Evolutionary conservation across 2,888 invertebrate genomes (phyloP), one percentile per base, ranked within the genome.

Genomic region (Pollenia angustigena): DNA sequence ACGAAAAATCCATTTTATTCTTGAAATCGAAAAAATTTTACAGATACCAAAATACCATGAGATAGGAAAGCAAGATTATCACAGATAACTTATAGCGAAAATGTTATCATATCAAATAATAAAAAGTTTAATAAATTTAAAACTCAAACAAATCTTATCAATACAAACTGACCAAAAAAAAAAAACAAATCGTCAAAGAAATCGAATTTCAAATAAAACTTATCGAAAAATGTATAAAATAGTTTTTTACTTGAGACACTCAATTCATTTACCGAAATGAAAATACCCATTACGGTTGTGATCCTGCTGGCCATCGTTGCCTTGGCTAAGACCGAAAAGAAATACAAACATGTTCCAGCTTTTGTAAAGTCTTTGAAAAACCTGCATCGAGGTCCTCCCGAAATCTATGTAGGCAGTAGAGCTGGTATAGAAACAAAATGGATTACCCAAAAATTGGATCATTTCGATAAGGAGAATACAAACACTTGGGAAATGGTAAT

Each of bases 381-480:
- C 18, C n/a, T 16, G 10, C 7, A 54, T 8, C 16, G 54, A 54
- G 16, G 54, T 54, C 54, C 54, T 16, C 16, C 54, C 7, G 9
- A 54, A 18, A 54, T 54, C 1, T 1, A 3, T 2, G 9, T 18
- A 54, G 18, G 1, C 7, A 54, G 2, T 4, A 11, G 16, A 10
- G 82, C 66, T 7, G 48, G 18, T 8, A 50, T 81, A 6, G 32
- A 23, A 16, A 86, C 80, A 8, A 90, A 90, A 86, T 95, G 94
- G 94, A 94, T 95, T 66, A 90, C 92, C 2, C 95, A 95, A 92
- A 94, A 94, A 1, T 88, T 95, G 6, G 95, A 96, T 90, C 94
- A 96, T 90, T 96, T 95, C 88, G 94, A 95, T 90, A 89, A 85
- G 0, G 94, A 93, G 62, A 95, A 95, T 85, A 91, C 92, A 48